Evolutionary conservation across 2,113 vertebrate genomes (phyloP), one percentile per base, ranked within the genome.

Genomic region (Trogon surrucura): DNA sequence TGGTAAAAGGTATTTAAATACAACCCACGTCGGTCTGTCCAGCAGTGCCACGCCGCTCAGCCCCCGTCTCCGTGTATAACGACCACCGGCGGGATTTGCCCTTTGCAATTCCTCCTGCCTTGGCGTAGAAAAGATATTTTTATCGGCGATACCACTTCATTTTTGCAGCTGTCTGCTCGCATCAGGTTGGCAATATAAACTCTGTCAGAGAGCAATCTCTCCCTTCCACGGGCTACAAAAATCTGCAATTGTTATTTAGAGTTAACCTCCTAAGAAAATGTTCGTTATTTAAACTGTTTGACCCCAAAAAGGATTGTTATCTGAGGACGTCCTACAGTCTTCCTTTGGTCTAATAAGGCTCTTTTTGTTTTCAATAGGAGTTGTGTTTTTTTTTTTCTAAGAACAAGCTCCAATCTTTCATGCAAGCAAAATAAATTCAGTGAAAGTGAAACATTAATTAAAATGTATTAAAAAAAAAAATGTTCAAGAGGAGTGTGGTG

Each of bases 131-230:
- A 83, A 72, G 91, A 48, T 84, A 87, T 96, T 97, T 97, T 96
- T 93, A 93, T 96, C 93, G 18, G 48, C 60, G 80, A 11, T 90
- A 92, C 57, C 48, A 20, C 82, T 89, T 93, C 88, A 89, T 95
- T 97, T 96, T 81, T 94, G 77, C 90, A 96, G 90, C 95, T 92
- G 88, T 88, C 93, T 94, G 75, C 75, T 86, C 2, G 3, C 75
- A 94, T 92, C 93, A 92, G 57, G 83, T 84, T 79, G 54, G 88
- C 34, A 86, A 94, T 81, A 95, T 53, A 92, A 96, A 94, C 90
- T 91, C 85, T 72, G 85, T 81, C 90, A 92, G 64, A 74, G 88
- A 88, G 67, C 82, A 38, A 78, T 53, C 72, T 83, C 82, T 80
- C 13, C 53, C 44, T 80, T 93, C 60, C 53, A 54, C 50, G 38